These are phyloP conservation scores for Phthorimaea operculella DNA, from an alignment of 1,140 invertebrate genomes.

Conservation along the genomic window DNA sequence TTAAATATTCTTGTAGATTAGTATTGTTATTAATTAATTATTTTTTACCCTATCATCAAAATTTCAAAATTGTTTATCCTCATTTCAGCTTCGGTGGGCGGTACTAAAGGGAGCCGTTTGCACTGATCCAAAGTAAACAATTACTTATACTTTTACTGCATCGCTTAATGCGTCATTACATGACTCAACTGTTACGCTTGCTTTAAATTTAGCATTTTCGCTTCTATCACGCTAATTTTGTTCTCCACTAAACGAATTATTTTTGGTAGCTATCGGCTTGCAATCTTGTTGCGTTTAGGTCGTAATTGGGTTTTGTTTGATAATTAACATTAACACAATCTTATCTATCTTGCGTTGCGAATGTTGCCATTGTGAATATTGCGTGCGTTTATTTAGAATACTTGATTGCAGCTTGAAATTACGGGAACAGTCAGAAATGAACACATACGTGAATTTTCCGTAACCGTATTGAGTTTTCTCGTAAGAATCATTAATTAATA, in stretches of 20 bases:
- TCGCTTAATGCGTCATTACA: constrained; percentile 35
- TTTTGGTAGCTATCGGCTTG: constrained; percentile 8
- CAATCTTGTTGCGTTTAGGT: not conserved
- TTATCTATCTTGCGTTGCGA: no score
- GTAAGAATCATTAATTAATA: no score
- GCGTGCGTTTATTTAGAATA: no score
- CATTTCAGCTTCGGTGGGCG: constrained; percentile 65
- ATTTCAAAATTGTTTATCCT: constrained; percentile 26
- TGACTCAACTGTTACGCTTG: constrained; percentile 44
- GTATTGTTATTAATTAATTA: no score
- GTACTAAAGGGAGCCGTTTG: constrained; percentile 56
- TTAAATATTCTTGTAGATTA: no score
- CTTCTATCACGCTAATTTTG: constrained; percentile 35
- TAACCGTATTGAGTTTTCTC: no score
- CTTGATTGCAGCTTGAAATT: no score
- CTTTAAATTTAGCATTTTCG: constrained; percentile 53
- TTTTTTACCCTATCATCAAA: not conserved
- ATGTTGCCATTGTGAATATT: no score
- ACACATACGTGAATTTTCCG: no score
- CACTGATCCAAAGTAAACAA: constrained; percentile 58
- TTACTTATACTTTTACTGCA: constrained; percentile 44
- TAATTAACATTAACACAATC: no score
- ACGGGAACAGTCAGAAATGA: no score
- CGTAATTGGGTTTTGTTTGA: not conserved
- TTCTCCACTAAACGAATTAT: constrained; percentile 44